Percentiles rank a stretch among this genome's conserved stretches.
These are phyloP conservation scores for Tillus elongatus DNA, from an alignment of 2,888 invertebrate genomes.

Conservation along the genomic window DNA sequence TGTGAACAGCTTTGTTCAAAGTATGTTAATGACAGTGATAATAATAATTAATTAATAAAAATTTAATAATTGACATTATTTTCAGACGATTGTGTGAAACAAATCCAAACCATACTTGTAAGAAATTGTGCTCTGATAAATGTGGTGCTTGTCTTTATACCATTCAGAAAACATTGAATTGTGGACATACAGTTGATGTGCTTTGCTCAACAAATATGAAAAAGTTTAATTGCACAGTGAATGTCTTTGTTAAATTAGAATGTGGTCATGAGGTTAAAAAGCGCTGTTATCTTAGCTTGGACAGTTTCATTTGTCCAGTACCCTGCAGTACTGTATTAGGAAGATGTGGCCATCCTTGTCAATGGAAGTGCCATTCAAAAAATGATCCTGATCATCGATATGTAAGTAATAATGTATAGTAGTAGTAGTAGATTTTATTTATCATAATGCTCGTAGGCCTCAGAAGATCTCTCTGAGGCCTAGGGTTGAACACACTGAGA, in stretches of 20 bases:
- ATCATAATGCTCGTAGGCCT: too few species aligned
- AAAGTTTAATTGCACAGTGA: conserved; percentile 30
- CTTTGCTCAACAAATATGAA: conserved; percentile 43
- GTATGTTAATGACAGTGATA: conserved; percentile 36
- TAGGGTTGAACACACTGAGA: too few species aligned
- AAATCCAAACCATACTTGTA: conserved; percentile 45
- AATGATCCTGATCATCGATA: conserved; percentile 51
- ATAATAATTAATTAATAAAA: too few species aligned
- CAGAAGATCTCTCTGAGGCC: too few species aligned
- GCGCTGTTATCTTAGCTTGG: conserved; percentile 38
- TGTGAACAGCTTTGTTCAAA: conserved; percentile 47
- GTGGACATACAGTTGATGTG: conserved; percentile 43
- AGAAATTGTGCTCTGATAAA: conserved; percentile 41
- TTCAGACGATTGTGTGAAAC: conserved; percentile 44
- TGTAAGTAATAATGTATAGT: conserved; percentile 35
- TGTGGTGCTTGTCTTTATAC: conserved; percentile 43
- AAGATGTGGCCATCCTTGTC: conserved; percentile 57
- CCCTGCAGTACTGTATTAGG: conserved; percentile 47
- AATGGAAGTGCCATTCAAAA: conserved; percentile 47
- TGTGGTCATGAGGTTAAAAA: conserved; percentile 41
- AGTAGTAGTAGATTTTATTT: too few species aligned
- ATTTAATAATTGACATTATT: conserved; percentile 10
- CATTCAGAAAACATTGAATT: conserved; percentile 42
- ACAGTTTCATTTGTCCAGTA: conserved; percentile 38
- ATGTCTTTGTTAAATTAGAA: conserved; percentile 26